Evolutionary conservation across 2,113 vertebrate genomes (phyloP).

Genomic region (Leucopsar rothschildi): DNA sequence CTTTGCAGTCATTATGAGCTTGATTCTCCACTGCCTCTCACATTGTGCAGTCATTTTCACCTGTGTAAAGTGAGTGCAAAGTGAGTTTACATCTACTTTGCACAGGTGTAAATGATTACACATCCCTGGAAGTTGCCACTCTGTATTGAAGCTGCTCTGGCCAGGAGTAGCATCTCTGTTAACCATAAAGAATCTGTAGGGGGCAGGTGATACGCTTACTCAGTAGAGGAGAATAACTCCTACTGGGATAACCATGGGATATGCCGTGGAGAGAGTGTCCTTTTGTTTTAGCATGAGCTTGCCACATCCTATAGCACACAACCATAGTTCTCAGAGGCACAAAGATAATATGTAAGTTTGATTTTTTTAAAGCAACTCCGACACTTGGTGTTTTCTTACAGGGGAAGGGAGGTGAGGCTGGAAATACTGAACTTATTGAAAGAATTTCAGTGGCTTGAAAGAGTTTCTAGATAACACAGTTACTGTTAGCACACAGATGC

Average conservation of each 20-base stretch:
- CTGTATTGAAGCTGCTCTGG: not conserved
- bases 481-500: not conserved
- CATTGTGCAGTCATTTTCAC: constrained; percentile 32
- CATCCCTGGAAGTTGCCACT: not conserved
- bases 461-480: not conserved
- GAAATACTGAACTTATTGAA: not conserved
- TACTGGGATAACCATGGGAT: not conserved
- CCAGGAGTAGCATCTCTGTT: not conserved
- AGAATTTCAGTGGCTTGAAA: not conserved
- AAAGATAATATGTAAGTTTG: not conserved
- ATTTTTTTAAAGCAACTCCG: not conserved
- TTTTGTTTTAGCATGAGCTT: not conserved
- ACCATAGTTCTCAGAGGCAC: not conserved
- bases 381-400: not conserved
- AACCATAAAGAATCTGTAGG: not conserved
- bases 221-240: not conserved
- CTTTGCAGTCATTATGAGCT: not conserved
- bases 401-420: not conserved
- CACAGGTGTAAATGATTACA: not conserved
- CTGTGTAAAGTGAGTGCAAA: constrained; percentile 26
- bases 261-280: not conserved
- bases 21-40: not conserved
- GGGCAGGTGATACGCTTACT: not conserved
- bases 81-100: constrained; percentile 24
- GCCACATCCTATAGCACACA: not conserved